Conservation (phyloP, 2,888 invertebrate genomes). For the Leptura quadrifasciata region DNA sequence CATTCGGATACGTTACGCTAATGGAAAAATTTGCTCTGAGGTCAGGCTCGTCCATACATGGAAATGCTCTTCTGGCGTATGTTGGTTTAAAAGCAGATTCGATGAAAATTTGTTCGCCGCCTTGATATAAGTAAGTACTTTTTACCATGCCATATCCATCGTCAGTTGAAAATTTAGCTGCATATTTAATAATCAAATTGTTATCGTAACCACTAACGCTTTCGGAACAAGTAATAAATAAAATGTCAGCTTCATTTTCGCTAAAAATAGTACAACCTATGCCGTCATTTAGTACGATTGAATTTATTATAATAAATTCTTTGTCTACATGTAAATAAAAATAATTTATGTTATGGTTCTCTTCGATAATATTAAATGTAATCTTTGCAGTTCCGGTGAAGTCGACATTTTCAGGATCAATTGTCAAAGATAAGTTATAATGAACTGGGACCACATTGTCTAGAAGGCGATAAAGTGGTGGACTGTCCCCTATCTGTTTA, state of each 20-base stretch:
- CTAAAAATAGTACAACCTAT: background rate
- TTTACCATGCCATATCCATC: conserved; percentile 27
- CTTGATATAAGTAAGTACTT: background rate
- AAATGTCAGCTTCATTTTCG: background rate
- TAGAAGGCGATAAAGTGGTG: conserved; percentile 16
- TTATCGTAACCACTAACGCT: background rate
- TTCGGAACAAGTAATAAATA: background rate
- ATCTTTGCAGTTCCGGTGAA: conserved; percentile 16
- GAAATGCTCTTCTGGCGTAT: conserved; percentile 18
- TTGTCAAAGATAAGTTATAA: background rate
- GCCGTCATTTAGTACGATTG: conserved; percentile 9
- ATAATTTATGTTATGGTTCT: background rate
- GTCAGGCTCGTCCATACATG: conserved; percentile 29
- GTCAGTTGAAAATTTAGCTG: background rate
- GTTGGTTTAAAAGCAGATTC: conserved; percentile 16
- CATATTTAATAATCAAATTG: background rate
- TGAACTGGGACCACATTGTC: background rate
- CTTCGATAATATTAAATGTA: background rate
- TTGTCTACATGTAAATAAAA: conserved; percentile 22
- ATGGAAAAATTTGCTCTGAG: conserved; percentile 22
- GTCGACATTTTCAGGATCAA: conserved; percentile 9
- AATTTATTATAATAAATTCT: background rate
- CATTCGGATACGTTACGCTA: background rate
- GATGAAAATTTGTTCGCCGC: background rate
- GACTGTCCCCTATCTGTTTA: background rate